These are phyloP conservation scores for Sebastes oblongus DNA, from an alignment of 2,797 vertebrate genomes.

Conservation along the genomic window DNA sequence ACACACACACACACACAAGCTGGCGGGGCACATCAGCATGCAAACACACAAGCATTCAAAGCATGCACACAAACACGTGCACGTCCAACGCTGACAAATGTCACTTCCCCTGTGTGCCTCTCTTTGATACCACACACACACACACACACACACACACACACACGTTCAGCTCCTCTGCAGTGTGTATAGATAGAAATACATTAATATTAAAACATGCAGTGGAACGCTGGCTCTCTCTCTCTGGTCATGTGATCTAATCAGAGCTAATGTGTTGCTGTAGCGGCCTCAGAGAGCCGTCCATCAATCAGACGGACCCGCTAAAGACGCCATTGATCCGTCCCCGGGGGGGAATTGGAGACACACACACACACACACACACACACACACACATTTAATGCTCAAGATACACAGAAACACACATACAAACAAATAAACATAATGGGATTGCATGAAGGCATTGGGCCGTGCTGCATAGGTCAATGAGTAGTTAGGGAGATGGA, in stretches of 20 bases:
- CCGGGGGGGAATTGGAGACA: background rate
- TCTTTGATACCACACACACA: background rate
- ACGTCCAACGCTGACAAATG: background rate
- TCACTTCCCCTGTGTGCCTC: background rate
- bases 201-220: slow-evolving; percentile 31
- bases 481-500: slow-evolving; percentile 16
- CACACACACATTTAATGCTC: background rate
- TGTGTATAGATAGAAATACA: slow-evolving; percentile 2
- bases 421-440: background rate
- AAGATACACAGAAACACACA: background rate
- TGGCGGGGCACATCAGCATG: background rate
- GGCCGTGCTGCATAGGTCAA: background rate
- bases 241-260: slow-evolving; percentile 61
- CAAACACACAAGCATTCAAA: background rate
- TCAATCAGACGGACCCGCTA: slow-evolving; percentile 26
- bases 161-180: background rate
- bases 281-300: slow-evolving; percentile 19
- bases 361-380: background rate
- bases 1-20: background rate
- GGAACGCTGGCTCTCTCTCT: background rate
- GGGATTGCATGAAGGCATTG: background rate
- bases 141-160: background rate
- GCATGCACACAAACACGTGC: background rate
- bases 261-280: slow-evolving; percentile 43
- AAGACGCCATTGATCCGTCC: background rate